Base-by-base conservation (phyloP, 1,140 invertebrate species). In the Gerris buenoi region DNA sequence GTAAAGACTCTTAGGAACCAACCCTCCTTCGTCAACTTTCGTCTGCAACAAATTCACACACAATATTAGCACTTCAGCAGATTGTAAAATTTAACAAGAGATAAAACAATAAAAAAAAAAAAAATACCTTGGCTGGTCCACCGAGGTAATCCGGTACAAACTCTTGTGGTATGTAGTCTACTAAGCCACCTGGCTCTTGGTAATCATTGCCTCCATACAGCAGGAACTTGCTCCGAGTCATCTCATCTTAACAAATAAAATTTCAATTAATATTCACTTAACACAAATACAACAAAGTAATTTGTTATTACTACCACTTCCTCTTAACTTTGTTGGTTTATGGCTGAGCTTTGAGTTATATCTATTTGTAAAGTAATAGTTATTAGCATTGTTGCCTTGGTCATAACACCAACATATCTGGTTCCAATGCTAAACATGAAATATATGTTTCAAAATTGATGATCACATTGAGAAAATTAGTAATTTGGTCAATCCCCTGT, bases 81-180 rank as follows among this genome's bases (percentile, higher is more conserved):
- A n/a, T n/a, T n/a, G n/a, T n/a, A n/a, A n/a, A n/a, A n/a, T n/a
- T n/a, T n/a, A n/a, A n/a, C n/a, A n/a, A n/a, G n/a, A n/a, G n/a
- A n/a, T 46, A 18, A 10, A 46, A 46, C 33, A 46, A 46, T 10
- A 10, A 46, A 10, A 46, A 46, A 46, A 18, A 46, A 46, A 18
- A 46, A 10, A 46, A 46, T 46, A 46, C 92, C 85, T 89, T 87
- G 76, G 88, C 91, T 25, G 87, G 82, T 63, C 93, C 93, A 22
- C 91, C 93, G 1, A 97, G 80, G 77, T 97, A 97, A 76, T 96
- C 91, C 0, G 93, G 94, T 69, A 97, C 87, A 72, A 87, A 86
- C 72, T 95, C 85, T 71, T 87, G 82, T 58, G 90, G 85, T 61
- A 97, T 91, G 73, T 93, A 95, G 75, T 95, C 90, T 23, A 83